Evolutionary conservation across 2,797 vertebrate species (phyloP), one percentile per base, ranked within the genome.

Genomic region (Scleropages formosus): DNA sequence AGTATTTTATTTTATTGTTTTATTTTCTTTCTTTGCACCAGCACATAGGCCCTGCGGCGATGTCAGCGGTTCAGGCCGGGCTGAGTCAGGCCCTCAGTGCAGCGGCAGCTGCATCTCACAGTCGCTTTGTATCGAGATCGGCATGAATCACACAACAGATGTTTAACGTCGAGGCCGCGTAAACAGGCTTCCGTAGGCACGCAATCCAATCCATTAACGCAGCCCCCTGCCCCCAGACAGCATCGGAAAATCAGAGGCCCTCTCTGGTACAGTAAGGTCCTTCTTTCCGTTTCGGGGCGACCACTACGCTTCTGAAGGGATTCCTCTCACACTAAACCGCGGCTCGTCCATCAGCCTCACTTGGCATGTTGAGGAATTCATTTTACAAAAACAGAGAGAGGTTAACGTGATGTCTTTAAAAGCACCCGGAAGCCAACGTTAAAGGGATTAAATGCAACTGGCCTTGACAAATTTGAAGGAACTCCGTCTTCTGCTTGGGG

Each of bases 91-190:
- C 85, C 60, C 82, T 82, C 83, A 59, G 81, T 84, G 78, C 83
- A 81, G 85, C 79, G 78, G 88, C 89, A 91, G 89, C 89, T 91
- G 90, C 87, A 90, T 85, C 86, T 87, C 27, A 72, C 82, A 90
- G 90, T 91, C 90, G 87, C 88, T 88, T 76, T 80, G 83, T 82
- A 87, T 90, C 82, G 75, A 49, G 80, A 77, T 85, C 78, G 62
- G 79, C 80, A 86, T 90, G 89, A 90, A 91, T 91, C 90, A 91
- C 81, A 82, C 78, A 75, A 81, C 91, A 93, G 90, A 92, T 92
- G 91, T 91, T 91, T 87, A 86, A 85, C 78, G 86, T 91, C 90
- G 85, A 82, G 84, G 84, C 87, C 80, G 82, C 85, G 82, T 82
- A 80, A 78, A 75, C 39, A 75, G 58, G 74, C 73, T 27, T n/a